phyloP scores from a whole-genome alignment of 2,797 vertebrate genomes.

The Sebastes alutus region DNA sequence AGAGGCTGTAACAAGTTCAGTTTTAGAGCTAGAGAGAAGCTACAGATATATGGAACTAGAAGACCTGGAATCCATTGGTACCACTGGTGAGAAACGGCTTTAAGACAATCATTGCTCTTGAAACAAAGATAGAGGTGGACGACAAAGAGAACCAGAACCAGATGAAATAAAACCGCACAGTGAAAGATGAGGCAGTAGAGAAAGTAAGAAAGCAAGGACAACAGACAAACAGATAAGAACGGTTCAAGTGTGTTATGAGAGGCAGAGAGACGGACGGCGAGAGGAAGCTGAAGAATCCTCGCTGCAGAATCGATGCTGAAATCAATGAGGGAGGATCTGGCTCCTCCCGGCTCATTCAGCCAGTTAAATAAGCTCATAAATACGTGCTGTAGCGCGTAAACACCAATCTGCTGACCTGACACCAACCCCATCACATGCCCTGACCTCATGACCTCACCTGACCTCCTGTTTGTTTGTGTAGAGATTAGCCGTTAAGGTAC shows the following conservation, averaged over 20 bases:
- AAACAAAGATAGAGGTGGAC: not conserved
- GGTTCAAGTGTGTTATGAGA: not conserved
- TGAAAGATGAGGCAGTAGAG: not conserved
- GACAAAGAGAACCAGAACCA: not conserved
- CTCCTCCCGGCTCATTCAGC: constrained; percentile 2
- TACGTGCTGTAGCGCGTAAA: not conserved
- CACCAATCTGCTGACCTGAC: not conserved
- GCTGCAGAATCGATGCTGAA: not conserved
- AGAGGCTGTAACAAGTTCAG: too few species aligned
- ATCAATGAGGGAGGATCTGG: constrained; percentile 22
- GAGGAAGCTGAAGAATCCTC: not conserved
- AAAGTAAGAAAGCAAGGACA: not conserved
- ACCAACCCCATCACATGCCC: not conserved
- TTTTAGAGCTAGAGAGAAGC: too few species aligned
- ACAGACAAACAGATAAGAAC: not conserved
- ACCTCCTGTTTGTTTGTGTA: not conserved
- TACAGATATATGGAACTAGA: too few species aligned
- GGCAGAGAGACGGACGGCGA: not conserved
- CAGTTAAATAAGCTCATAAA: constrained; percentile 21
- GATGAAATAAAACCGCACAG: not conserved
- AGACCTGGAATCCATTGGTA: too few species aligned
- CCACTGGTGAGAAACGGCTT: not conserved
- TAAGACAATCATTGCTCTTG: not conserved
- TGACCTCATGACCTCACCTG: not conserved
- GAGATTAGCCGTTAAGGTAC: not conserved